A percentile compares a stretch with the other conserved stretches of the same genome.
phyloP scores from a whole-genome alignment of 1,140 invertebrate species.

The Nasonia vitripennis region DNA sequence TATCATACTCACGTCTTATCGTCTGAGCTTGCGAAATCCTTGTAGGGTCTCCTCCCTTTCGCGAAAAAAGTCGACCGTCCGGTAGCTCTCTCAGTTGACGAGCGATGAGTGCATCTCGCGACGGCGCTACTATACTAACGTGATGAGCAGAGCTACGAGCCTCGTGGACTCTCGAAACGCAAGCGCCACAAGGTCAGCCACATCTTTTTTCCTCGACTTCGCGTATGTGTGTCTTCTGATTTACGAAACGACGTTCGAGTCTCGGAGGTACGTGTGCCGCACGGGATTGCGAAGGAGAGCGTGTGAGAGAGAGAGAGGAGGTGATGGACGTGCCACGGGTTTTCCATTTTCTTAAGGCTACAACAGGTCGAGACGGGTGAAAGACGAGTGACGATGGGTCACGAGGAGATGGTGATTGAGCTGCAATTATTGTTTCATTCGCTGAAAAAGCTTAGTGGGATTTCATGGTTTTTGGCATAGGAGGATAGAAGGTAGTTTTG shows the following conservation, averaged over 20 bases:
- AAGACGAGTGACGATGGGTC: background rate
- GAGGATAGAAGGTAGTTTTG: background rate
- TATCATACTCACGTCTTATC: background rate
- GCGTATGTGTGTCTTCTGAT: background rate
- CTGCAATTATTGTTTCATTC: background rate
- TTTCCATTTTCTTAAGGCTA: background rate
- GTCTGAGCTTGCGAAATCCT: background rate
- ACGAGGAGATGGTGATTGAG: background rate
- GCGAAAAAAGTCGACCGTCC: background rate
- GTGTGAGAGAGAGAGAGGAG: no score
- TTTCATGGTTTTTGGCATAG: no score
- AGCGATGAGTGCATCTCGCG: slow-evolving; percentile 65
- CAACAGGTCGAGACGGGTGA: background rate
- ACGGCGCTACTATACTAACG: slow-evolving; percentile 63
- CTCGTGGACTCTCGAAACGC: background rate
- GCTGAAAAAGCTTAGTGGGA: no score
- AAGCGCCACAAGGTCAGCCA: slow-evolving; percentile 62
- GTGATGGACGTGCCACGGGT: background rate
- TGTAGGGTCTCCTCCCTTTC: background rate
- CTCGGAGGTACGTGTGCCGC: background rate
- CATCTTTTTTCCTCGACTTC: slow-evolving; percentile 60
- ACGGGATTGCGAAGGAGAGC: background rate
- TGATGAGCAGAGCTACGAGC: slow-evolving; percentile 60
- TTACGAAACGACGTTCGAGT: slow-evolving; percentile 5
- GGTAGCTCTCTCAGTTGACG: background rate